Base-by-base conservation (phyloP, 37 sponge, comb jelly and placozoan species). In the Aphrocallistes beatrix region DNA sequence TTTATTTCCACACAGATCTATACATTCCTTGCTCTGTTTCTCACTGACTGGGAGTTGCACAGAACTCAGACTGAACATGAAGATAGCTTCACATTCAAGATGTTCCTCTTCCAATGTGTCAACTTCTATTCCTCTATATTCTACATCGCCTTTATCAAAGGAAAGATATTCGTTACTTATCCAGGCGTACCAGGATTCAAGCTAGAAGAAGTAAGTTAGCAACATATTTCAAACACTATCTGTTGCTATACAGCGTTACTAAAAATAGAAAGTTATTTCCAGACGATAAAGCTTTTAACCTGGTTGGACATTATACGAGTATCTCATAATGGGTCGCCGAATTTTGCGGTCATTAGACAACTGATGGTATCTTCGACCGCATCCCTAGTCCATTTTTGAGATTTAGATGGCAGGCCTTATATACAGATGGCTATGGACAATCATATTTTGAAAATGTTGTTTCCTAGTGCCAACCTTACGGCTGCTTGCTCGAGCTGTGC, bases 401-500 rank as follows among this genome's bases (percentile, higher is more conserved):
- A n/a, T n/a, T n/a, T n/a, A n/a, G n/a, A n/a, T n/a, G n/a, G n/a
- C n/a, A n/a, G n/a, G n/a, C n/a, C n/a, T n/a, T n/a, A n/a, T n/a
- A n/a, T n/a, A n/a, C n/a, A n/a, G n/a, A n/a, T n/a, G n/a, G n/a
- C n/a, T n/a, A n/a, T n/a, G n/a, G n/a, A n/a, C n/a, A n/a, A n/a
- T n/a, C n/a, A n/a, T n/a, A n/a, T n/a, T n/a, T n/a, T n/a, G n/a
- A n/a, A n/a, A n/a, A n/a, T n/a, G n/a, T n/a, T n/a, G n/a, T n/a
- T n/a, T n/a, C 81, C 39, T 51, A 89, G 94, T 98, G 99, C 85
- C 82, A 93, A 37, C 88, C 99, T 10, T 92, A 92, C 39, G 99
- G 99, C 32, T 98, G 99, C 82, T 81, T 98, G 51, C 87, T 98
- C 39, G 99, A 98, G 87, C 84, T 98, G 60, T 92, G 94, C 75